Conservation (phyloP, 2,888 invertebrate species). For the Archips xylosteana region DNA sequence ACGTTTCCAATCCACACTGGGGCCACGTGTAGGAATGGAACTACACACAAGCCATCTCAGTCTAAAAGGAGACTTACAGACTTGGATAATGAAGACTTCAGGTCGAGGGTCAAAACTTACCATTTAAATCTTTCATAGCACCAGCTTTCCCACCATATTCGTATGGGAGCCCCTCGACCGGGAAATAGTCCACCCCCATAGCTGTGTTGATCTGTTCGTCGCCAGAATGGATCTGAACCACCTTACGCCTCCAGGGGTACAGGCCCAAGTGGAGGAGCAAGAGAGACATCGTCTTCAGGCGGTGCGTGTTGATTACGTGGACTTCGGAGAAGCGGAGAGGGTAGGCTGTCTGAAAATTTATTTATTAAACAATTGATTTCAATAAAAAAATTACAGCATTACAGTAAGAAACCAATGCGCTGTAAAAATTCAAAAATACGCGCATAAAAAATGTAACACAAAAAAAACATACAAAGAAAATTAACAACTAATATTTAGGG, state of each 20-base stretch:
- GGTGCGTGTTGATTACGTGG: constrained; percentile 91
- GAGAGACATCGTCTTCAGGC: constrained; percentile 89
- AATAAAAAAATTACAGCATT: too few species aligned
- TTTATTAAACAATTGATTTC: not conserved
- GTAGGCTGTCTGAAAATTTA: constrained; percentile 88
- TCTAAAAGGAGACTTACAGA: too few species aligned
- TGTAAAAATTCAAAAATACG: too few species aligned
- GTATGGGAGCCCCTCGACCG: constrained; percentile 90
- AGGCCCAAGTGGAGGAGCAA: constrained; percentile 80
- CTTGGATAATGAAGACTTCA: too few species aligned
- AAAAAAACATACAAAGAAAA: too few species aligned
- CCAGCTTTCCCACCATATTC: constrained; percentile 94
- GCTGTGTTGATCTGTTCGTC: constrained; percentile 67
- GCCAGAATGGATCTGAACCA: constrained; percentile 67
- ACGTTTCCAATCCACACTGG: too few species aligned
- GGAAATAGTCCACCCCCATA: constrained; percentile 86
- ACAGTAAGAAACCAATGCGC: too few species aligned
- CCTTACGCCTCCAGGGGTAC: constrained; percentile 77
- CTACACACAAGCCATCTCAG: too few species aligned
- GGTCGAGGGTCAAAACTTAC: constrained; percentile 60
- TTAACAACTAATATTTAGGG: too few species aligned
- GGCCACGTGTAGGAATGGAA: too few species aligned
- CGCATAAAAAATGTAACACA: too few species aligned
- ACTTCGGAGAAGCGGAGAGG: constrained; percentile 93
- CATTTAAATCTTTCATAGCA: constrained; percentile 89